Conservation (phyloP, 2,888 invertebrate genomes). For the Lissonota sp. region DNA sequence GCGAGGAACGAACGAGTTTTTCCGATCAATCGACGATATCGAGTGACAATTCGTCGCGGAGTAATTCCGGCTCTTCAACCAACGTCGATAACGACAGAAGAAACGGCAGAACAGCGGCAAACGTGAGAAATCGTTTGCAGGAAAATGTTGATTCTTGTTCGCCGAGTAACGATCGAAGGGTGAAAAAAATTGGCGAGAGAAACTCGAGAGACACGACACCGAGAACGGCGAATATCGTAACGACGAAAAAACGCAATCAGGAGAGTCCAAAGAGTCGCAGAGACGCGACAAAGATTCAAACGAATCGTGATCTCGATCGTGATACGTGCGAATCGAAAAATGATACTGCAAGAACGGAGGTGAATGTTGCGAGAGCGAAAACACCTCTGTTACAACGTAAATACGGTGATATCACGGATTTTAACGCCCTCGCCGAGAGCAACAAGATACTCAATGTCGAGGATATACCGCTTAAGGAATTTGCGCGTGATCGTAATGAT, state of each 20-base stretch:
- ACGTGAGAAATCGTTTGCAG: constrained; percentile 66
- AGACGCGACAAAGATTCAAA: constrained; percentile 29
- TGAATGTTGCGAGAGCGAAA: constrained; percentile 48
- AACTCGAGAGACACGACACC: constrained; percentile 46
- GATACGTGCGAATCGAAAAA: constrained; percentile 61
- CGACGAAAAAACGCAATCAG: constrained; percentile 45
- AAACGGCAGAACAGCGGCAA: constrained; percentile 60
- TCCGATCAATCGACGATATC: constrained; percentile 18
- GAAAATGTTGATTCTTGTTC: constrained; percentile 59
- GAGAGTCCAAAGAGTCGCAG: constrained; percentile 43
- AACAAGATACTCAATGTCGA: constrained; percentile 61
- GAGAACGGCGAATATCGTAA: constrained; percentile 36
- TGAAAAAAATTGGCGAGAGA: constrained; percentile 41
- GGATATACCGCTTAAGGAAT: constrained; percentile 78
- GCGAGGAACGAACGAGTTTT: constrained; percentile 44
- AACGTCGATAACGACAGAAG: constrained; percentile 40
- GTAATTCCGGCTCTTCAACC: constrained; percentile 44
- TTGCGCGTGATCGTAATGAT: constrained; percentile 71
- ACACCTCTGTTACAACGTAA: constrained; percentile 67
- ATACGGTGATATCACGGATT: constrained; percentile 67
- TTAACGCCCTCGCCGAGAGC: constrained; percentile 65
- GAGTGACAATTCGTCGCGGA: constrained; percentile 51
- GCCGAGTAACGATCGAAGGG: constrained; percentile 47
- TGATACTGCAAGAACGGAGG: constrained; percentile 50
- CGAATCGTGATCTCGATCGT: constrained; percentile 54